These are phyloP conservation scores for Eupleurogrammus muticus DNA, from an alignment of 2,797 vertebrate genomes.

Conservation along the genomic window DNA sequence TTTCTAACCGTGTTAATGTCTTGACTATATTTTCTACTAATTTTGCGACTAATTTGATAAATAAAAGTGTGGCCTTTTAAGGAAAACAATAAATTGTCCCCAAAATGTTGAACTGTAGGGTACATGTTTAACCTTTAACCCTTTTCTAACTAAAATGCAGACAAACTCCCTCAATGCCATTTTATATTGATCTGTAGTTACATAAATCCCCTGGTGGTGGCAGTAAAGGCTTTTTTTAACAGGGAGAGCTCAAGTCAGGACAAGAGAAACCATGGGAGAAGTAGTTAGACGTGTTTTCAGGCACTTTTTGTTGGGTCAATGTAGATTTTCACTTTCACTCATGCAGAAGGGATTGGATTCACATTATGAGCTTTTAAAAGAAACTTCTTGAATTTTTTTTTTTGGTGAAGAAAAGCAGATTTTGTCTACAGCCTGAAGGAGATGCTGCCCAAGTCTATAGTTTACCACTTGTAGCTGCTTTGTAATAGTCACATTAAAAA, in stretches of 20 bases:
- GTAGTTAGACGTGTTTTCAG: too few relatives aligned
- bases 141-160: too few relatives aligned
- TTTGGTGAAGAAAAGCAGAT: background rate
- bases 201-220: conserved; percentile 51
- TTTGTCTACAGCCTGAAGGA: background rate
- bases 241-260: conserved; percentile 14
- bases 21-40: too few relatives aligned
- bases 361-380: background rate
- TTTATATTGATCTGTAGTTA: conserved; percentile 22
- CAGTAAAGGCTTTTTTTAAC: conserved; percentile 39
- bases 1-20: too few relatives aligned
- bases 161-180: background rate
- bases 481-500: background rate
- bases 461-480: background rate
- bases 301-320: too few relatives aligned
- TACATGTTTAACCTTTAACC: too few relatives aligned
- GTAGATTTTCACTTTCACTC: too few relatives aligned
- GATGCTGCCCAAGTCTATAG: background rate
- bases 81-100: too few relatives aligned
- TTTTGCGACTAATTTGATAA: too few relatives aligned
- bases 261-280: background rate
- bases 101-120: too few relatives aligned
- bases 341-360: too few relatives aligned
- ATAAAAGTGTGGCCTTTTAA: too few relatives aligned
- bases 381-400: background rate